Evolutionary conservation across 2,113 vertebrate species (phyloP), one percentile per base, ranked within the genome.

Genomic region (Amblyornis subalaris): DNA sequence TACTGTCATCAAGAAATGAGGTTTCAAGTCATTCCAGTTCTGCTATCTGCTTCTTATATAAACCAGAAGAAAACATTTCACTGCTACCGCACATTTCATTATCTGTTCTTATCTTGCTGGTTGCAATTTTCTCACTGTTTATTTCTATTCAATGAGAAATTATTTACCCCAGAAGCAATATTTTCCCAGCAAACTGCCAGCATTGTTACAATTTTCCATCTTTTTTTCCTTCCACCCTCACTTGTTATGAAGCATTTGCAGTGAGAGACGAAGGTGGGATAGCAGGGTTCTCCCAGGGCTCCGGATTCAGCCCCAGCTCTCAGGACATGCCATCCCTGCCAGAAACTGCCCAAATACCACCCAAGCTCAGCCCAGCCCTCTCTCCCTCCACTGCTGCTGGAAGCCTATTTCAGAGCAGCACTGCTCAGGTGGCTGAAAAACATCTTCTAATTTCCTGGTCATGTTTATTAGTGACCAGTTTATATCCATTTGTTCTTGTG

Each of bases 351-450:
- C 70, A 48, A 69, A 47, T 9, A 35, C 31, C 0, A 3, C 6
- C 14, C 0, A 4, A 55, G 15, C 35, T n/a, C 24, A 84, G 36
- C 25, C 28, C 40, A 81, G 62, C 26, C 57, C 36, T 87, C 0
- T 0, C 13, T 73, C 33, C 38, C 24, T 55, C 7, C 3, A 0
- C 55, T 57, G 81, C 50, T 94, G 64, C 73, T 93, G 61, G 55
- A 55, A 94, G 51, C 16, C 45, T 40, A 6, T 38, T 89, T 31
- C 42, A 72, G 83, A 78, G 55, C 44, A 8, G 0, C 0, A 0
- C 73, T 81, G 69, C 89, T 96, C 92, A 90, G 92, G 86, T 95
- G 73, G 73, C 65, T 94, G 69, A 69, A 90, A 95, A 93, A 44
- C 73, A 26, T 90, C 90, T 93, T 51, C 83, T 90, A 70, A 72